These are phyloP conservation scores for Saccopteryx bilineata DNA, from an alignment of 2,113 vertebrate genomes.

Conservation along the genomic window DNA sequence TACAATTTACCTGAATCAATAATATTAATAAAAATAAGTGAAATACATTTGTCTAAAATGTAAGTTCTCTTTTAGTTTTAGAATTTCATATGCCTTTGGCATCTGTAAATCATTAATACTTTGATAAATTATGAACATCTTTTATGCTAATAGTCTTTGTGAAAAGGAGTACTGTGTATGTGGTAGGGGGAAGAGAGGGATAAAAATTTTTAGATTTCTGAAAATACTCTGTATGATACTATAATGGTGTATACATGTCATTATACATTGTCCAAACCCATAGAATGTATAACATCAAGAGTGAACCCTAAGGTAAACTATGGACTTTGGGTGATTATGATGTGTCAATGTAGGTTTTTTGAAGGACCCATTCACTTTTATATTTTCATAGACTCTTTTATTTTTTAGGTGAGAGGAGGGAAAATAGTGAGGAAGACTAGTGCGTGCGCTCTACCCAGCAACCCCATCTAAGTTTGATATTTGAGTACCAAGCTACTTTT, in stretches of 20 bases:
- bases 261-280: background rate
- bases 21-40: conserved; percentile 18
- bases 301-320: background rate
- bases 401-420: too few species aligned
- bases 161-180: background rate
- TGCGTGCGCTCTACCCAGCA: too few species aligned
- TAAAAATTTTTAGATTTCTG: background rate
- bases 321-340: background rate
- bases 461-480: too few species aligned
- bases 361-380: background rate
- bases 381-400: background rate
- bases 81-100: background rate
- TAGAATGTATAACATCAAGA: background rate
- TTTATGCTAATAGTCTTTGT: background rate
- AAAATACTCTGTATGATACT: background rate
- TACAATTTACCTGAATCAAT: conserved; percentile 19
- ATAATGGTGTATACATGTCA: background rate
- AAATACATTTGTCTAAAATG: background rate
- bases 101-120: background rate
- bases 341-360: background rate
- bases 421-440: too few species aligned
- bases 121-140: background rate
- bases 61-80: background rate
- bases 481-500: too few species aligned
- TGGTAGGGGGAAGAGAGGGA: background rate